phyloP scores from a whole-genome alignment of 2,113 vertebrate species.

The Gallinago media region DNA sequence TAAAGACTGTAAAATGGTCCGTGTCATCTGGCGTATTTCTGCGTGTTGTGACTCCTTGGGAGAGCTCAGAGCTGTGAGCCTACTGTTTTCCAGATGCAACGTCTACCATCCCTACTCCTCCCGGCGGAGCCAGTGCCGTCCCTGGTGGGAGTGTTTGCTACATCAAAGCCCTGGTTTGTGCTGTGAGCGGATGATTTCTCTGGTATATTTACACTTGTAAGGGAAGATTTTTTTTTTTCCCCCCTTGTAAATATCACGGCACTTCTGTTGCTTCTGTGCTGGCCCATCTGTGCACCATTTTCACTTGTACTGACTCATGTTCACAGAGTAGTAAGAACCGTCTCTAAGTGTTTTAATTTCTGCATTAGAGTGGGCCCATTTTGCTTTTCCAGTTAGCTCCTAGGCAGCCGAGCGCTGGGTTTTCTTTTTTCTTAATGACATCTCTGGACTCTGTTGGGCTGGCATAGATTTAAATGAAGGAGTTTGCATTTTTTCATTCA shows the following conservation, averaged over 20 bases:
- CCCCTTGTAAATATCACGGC: constrained; percentile 49
- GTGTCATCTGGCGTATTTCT: background rate
- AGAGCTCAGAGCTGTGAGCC: background rate
- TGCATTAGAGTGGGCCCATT: background rate
- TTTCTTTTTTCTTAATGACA: background rate
- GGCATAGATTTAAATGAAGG: background rate
- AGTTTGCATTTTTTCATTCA: background rate
- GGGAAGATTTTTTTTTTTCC: background rate
- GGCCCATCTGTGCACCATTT: constrained; percentile 62
- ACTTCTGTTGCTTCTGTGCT: constrained; percentile 62
- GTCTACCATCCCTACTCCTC: constrained; percentile 1
- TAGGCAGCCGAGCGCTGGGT: background rate
- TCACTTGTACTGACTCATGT: constrained; percentile 57
- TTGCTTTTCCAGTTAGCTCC: background rate
- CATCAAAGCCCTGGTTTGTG: constrained; percentile 48
- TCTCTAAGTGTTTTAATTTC: constrained; percentile 14
- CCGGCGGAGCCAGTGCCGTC: background rate
- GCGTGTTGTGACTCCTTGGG: background rate
- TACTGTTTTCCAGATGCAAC: background rate
- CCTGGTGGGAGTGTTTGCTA: constrained; percentile 41
- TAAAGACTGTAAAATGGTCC: background rate
- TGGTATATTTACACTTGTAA: constrained; percentile 65
- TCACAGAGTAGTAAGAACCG: constrained; percentile 26
- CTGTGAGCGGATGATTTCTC: background rate
- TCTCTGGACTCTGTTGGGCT: background rate